A percentile compares a stretch with the other conserved stretches of the same genome.
These are phyloP conservation scores for Mycalesis mineus DNA, from an alignment of 2,888 invertebrate species.

Conservation along the genomic window DNA sequence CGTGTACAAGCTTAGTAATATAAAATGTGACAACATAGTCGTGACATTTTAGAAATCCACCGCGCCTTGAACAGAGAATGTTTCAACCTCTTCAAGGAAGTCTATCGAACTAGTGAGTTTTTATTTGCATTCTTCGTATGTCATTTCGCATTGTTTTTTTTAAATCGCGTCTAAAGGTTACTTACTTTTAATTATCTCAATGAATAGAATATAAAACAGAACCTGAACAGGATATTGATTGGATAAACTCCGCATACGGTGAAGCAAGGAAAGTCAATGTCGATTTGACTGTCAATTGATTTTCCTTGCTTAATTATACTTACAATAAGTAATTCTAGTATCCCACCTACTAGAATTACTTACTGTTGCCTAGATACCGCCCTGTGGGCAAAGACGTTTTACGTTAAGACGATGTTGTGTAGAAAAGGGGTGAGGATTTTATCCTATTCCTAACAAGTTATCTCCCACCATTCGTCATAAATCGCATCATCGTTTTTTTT, in stretches of 20 bases:
- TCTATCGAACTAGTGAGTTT: conserved; percentile 19
- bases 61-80: conserved; percentile 22
- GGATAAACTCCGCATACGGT: not conserved
- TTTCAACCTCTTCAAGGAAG: conserved; percentile 21
- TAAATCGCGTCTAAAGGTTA: not conserved
- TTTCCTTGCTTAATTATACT: too few relatives aligned
- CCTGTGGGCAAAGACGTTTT: too few relatives aligned
- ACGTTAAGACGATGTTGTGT: too few relatives aligned
- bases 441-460: too few relatives aligned
- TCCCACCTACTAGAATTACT: too few relatives aligned
- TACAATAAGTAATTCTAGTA: too few relatives aligned
- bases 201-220: not conserved
- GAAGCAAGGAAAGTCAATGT: not conserved
- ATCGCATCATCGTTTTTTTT: too few relatives aligned
- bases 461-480: too few relatives aligned
- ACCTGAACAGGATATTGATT: not conserved
- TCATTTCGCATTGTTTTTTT: not conserved
- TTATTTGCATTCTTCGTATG: conserved; percentile 9
- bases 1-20: too few relatives aligned
- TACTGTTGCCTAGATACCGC: too few relatives aligned
- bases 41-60: conserved; percentile 23
- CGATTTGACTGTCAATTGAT: too few relatives aligned
- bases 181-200: not conserved
- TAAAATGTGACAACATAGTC: conserved; percentile 14
- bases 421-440: too few relatives aligned